Percentiles rank a stretch among this genome's conserved stretches.
These are phyloP conservation scores for Capitella teleta DNA, from an alignment of 1,140 invertebrate species.

Conservation along the genomic window DNA sequence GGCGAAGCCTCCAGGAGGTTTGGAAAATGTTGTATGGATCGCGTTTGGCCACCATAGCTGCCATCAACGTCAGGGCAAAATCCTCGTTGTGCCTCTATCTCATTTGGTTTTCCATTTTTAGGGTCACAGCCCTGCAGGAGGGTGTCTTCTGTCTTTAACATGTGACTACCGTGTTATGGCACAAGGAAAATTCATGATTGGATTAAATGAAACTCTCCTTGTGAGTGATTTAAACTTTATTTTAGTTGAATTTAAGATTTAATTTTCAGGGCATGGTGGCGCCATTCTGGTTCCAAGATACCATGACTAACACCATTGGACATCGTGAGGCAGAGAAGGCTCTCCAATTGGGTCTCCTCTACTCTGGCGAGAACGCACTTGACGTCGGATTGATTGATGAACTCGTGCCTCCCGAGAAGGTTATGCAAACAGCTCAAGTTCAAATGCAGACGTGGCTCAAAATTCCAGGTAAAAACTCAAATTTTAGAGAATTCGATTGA, in stretches of 20 bases:
- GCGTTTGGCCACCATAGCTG: conserved; percentile 59
- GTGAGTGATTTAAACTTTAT: conserved; percentile 53
- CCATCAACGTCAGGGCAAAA: conserved; percentile 60
- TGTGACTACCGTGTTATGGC: conserved; percentile 78
- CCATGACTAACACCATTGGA: conserved; percentile 21
- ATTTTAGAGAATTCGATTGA: background rate
- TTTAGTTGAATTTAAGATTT: conserved; percentile 3
- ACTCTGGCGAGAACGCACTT: conserved; percentile 61
- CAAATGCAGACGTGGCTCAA: conserved; percentile 23
- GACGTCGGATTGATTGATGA: conserved; percentile 68
- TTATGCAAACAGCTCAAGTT: conserved; percentile 16
- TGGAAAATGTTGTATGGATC: conserved; percentile 68
- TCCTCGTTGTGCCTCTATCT: background rate
- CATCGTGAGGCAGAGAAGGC: conserved; percentile 55
- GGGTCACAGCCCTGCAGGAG: conserved; percentile 73
- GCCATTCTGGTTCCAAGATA: conserved; percentile 27
- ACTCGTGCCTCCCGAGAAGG: conserved; percentile 54
- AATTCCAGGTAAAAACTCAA: conserved; percentile 10
- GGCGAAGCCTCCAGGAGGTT: conserved; percentile 63
- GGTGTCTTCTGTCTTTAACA: conserved; percentile 63
- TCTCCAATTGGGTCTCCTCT: conserved; percentile 59
- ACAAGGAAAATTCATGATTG: conserved; percentile 61
- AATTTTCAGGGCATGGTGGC: conserved; percentile 28
- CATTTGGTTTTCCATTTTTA: conserved; percentile 30
- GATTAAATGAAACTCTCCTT: conserved; percentile 66